Evolutionary conservation across 2,888 invertebrate genomes (phyloP).

Genomic region (Eurytoma californica): DNA sequence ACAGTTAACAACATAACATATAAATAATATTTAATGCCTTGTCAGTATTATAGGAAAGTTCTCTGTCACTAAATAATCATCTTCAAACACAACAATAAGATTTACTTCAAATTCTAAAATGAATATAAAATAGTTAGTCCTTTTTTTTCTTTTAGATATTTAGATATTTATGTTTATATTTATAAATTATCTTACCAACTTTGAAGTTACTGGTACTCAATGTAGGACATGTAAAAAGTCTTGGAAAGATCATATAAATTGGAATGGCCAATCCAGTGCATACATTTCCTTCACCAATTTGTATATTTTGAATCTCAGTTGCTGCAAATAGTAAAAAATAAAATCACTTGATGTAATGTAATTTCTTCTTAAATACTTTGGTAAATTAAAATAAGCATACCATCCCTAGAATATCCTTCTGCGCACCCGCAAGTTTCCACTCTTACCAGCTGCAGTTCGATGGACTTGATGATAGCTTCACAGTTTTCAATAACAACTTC

Average conservation of each 20-base stretch:
- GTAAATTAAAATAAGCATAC: constrained; percentile 75
- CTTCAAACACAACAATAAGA: constrained; percentile 92
- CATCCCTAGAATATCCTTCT: constrained; percentile 94
- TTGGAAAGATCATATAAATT: constrained; percentile 95
- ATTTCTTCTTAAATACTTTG: constrained; percentile 16
- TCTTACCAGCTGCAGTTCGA: constrained; percentile 94
- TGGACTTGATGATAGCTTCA: constrained; percentile 89
- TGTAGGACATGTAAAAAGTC: constrained; percentile 96
- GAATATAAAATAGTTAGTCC: constrained; percentile 51
- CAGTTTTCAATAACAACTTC: constrained; percentile 89
- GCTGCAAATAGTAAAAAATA: constrained; percentile 78
- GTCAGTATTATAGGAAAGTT: constrained; percentile 89
- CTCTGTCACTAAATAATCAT: constrained; percentile 95
- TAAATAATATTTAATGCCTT: constrained; percentile 72
- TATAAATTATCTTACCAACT: constrained; percentile 82
- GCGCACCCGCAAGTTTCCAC: constrained; percentile 97
- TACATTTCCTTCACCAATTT: constrained; percentile 95
- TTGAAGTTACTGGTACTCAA: constrained; percentile 93
- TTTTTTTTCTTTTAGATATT: neutral
- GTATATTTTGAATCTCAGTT: constrained; percentile 98
- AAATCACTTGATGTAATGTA: constrained; percentile 13
- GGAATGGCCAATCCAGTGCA: constrained; percentile 88
- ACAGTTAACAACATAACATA: constrained; percentile 43
- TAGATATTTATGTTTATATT: constrained; percentile 27
- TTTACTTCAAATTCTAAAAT: constrained; percentile 95